These are phyloP conservation scores for Rostratula benghalensis DNA, from an alignment of 2,113 vertebrate genomes.

Conservation along the genomic window DNA sequence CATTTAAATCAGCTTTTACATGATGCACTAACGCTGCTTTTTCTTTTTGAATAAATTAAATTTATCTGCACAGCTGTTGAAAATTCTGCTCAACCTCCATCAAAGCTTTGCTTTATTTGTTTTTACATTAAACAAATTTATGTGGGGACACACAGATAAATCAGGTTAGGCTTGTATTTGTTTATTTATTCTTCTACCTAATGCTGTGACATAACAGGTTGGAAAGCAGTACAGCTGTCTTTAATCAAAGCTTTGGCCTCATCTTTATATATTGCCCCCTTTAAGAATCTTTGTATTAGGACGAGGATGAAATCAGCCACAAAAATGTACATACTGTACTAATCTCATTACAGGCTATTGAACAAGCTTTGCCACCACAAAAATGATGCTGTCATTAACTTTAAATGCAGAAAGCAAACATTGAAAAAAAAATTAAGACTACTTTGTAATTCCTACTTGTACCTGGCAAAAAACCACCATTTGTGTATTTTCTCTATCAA, in stretches of 20 bases:
- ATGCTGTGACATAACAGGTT: conserved; percentile 41
- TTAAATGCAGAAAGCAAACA: neutral
- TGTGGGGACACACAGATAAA: conserved; percentile 55
- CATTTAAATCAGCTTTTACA: conserved; percentile 53
- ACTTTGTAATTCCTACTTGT: neutral
- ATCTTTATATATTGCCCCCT: neutral
- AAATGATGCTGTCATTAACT: neutral
- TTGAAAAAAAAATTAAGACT: neutral
- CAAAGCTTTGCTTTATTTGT: conserved; percentile 66
- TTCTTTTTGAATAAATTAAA: conserved; percentile 70
- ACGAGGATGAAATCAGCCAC: neutral
- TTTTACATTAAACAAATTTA: conserved; percentile 71
- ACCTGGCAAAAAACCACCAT: neutral
- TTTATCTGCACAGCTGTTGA: conserved; percentile 72
- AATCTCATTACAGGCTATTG: neutral
- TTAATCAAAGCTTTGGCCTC: conserved; percentile 10
- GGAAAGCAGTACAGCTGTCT: neutral
- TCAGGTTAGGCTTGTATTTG: conserved; percentile 40
- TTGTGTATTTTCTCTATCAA: neutral
- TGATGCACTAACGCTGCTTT: conserved; percentile 16
- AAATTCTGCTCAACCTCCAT: conserved; percentile 63
- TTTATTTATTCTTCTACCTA: conserved; percentile 23
- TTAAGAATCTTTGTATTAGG: neutral
- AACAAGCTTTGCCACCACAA: neutral
- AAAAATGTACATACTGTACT: neutral